These are phyloP conservation scores for Cheilosia scutellata DNA, from an alignment of 2,888 invertebrate genomes.

Conservation along the genomic window DNA sequence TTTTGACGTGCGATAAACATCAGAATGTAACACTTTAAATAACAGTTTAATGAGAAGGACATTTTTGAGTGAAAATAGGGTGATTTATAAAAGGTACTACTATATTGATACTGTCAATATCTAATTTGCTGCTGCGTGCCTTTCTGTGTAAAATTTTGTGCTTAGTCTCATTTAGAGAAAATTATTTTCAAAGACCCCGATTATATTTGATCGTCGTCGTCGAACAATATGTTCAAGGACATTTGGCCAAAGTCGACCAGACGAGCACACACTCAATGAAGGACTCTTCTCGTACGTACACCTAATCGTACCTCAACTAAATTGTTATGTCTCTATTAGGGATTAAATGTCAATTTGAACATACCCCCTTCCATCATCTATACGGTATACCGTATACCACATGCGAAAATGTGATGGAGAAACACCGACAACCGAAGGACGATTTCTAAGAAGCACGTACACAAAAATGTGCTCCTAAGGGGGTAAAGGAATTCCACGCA, in stretches of 20 bases:
- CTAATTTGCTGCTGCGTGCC: too few relatives aligned
- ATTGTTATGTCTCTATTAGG: slow-evolving; percentile 27
- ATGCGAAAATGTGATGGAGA: neutral
- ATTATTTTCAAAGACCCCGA: neutral
- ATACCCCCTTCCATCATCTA: neutral
- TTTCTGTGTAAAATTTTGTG: too few relatives aligned
- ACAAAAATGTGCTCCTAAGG: neutral
- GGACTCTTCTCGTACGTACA: neutral
- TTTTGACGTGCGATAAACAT: too few relatives aligned
- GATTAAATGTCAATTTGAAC: slow-evolving; percentile 16
- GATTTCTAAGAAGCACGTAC: neutral
- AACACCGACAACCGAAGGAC: neutral
- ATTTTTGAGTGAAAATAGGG: too few relatives aligned
- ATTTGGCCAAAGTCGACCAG: neutral
- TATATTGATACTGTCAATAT: too few relatives aligned
- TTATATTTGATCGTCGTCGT: neutral
- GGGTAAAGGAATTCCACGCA: neutral
- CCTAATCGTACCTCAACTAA: neutral
- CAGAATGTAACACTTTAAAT: too few relatives aligned
- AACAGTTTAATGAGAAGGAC: too few relatives aligned
- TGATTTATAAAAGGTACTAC: too few relatives aligned
- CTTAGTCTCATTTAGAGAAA: too few relatives aligned
- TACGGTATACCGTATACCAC: neutral
- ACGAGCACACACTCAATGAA: neutral
- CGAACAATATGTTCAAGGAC: neutral